Conservation (phyloP, 2,797 vertebrate species). For the Ctenochaetus hawaiiensis region DNA sequence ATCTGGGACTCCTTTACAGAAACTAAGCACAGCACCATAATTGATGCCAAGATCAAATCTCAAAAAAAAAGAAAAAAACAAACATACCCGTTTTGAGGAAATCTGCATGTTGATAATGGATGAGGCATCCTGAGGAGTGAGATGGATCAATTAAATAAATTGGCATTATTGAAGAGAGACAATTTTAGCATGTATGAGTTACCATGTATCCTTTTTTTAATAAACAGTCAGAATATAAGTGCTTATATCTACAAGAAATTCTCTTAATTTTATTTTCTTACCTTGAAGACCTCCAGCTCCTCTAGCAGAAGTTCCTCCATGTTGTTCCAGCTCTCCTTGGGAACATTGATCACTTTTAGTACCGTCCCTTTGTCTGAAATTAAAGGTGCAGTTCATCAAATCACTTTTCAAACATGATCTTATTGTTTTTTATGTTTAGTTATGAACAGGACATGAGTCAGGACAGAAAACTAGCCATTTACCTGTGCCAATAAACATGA, state of each 20-base stretch:
- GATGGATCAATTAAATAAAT: too few relatives aligned
- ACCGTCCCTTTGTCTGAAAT: constrained; percentile 92
- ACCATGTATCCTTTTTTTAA: too few relatives aligned
- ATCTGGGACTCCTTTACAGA: not conserved
- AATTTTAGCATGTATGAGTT: too few relatives aligned
- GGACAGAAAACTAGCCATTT: not conserved
- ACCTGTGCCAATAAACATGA: constrained; percentile 98
- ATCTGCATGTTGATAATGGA: constrained; percentile 94
- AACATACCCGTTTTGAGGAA: constrained; percentile 95
- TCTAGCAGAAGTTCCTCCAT: constrained; percentile 94
- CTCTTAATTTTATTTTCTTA: constrained; percentile 67
- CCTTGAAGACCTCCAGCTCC: constrained; percentile 96
- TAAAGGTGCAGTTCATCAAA: not conserved
- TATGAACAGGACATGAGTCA: not conserved
- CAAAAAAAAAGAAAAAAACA: not conserved
- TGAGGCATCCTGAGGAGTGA: constrained; percentile 87
- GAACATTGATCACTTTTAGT: constrained; percentile 95
- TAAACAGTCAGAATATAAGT: too few relatives aligned
- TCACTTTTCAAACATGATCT: not conserved
- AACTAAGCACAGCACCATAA: not conserved
- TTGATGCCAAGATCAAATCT: too few relatives aligned
- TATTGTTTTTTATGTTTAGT: not conserved
- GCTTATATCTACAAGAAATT: not conserved
- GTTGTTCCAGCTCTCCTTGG: constrained; percentile 90
- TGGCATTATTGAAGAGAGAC: too few relatives aligned